phyloP scores from a whole-genome alignment of 64 coral and sea anemone species.

The Anthopleura sola region DNA sequence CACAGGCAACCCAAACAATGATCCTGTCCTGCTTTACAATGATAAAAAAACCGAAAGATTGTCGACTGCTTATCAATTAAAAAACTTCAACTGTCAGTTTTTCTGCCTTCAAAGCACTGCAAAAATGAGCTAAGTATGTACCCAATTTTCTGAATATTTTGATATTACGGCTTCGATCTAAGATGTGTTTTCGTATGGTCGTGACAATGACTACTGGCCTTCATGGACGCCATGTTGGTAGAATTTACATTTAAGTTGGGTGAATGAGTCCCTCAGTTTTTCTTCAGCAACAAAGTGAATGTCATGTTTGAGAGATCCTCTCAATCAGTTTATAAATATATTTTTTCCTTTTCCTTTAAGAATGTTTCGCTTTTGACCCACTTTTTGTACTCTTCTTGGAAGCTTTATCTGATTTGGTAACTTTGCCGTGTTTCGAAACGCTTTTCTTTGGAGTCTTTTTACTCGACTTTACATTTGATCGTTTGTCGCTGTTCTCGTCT shows the following conservation, averaged over 20 bases:
- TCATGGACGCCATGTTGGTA: too few relatives aligned
- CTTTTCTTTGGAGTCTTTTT: not conserved
- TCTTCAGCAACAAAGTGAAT: not conserved
- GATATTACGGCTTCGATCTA: not conserved
- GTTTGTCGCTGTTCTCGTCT: not conserved
- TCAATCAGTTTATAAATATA: not conserved
- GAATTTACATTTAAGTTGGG: too few relatives aligned
- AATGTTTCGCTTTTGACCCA: not conserved
- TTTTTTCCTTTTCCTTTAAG: not conserved
- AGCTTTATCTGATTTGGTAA: not conserved
- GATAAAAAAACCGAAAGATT: too few relatives aligned
- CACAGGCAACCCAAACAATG: not conserved
- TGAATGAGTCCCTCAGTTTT: not conserved
- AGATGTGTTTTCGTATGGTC: too few relatives aligned
- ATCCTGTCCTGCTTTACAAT: too few relatives aligned
- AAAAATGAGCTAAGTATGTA: not conserved
- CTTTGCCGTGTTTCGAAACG: not conserved
- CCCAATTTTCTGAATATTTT: too few relatives aligned
- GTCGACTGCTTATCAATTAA: too few relatives aligned
- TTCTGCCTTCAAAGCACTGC: not conserved
- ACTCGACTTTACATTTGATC: not conserved
- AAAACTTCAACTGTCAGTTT: not conserved
- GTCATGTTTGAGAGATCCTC: not conserved
- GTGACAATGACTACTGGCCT: too few relatives aligned
- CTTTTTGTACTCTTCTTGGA: not conserved